Evolutionary conservation across 2,888 invertebrate genomes (phyloP).

Genomic region (Parochlus steinenii): DNA sequence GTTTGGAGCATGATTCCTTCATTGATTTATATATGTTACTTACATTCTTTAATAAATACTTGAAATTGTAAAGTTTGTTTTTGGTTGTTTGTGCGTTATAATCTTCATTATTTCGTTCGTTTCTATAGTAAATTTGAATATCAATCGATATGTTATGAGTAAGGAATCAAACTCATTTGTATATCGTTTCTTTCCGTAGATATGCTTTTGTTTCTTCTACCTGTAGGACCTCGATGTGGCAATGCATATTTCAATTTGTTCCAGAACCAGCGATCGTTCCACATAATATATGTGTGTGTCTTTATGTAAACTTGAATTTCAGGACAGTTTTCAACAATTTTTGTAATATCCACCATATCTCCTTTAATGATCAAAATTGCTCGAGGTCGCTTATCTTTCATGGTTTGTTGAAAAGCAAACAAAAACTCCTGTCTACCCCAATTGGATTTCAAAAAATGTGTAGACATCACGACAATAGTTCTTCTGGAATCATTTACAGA

Average conservation of each 20-base stretch:
- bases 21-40: no score
- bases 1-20: no score
- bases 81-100: no score
- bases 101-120: no score
- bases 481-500: conserved; percentile 54
- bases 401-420: conserved; percentile 50
- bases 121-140: no score
- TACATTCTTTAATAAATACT: no score
- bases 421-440: conserved; percentile 65
- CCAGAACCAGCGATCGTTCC: conserved; percentile 76
- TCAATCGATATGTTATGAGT: no score
- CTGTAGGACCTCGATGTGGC: no score
- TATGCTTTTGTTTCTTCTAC: no score
- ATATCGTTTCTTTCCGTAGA: no score
- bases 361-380: conserved; percentile 57
- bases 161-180: no score
- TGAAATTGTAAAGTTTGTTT: no score
- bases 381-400: conserved; percentile 47
- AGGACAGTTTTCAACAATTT: conserved; percentile 46
- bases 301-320: conserved; percentile 53
- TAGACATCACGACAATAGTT: conserved; percentile 50
- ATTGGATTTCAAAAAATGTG: conserved; percentile 54
- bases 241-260: conserved; percentile 56
- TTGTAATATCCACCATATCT: conserved; percentile 42
- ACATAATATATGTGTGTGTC: conserved; percentile 64